Evolutionary conservation across 2,888 invertebrate genomes (phyloP), one percentile per base, ranked within the genome.

Genomic region (Cheilosia urbana): DNA sequence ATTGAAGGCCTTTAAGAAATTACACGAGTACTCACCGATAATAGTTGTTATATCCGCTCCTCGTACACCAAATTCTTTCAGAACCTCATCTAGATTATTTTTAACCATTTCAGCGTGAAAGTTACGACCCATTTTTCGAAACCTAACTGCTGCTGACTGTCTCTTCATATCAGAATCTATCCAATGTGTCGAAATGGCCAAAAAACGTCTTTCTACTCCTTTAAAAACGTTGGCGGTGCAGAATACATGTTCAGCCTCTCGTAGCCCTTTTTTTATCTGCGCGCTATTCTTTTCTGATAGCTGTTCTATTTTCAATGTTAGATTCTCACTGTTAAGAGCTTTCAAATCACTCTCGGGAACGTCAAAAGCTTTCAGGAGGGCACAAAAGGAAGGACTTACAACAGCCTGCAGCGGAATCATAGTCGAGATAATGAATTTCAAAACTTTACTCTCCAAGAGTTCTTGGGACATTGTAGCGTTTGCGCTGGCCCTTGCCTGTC

Each of bases 391-490:
- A 2, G 72, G 42, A 53, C 51, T 53, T 45, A 40, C 42, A 42
- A 72, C 45, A 19, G 72, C 49, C 45, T 45, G 58, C 27, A 73
- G 19, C 4, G 79, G 66, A 5, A 79, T 4, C 51, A 73, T 45
- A 17, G 79, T 58, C 49, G 66, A 13, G 2, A 79, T 17, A 51
- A 79, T 9, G 21, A 66, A 79, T 58, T 60, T 79, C 1, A 72
- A 24, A n/a, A 79, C 30, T 15, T 57, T 47, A 21, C 2, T 24
- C 13, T 72, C 60, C 2, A 79, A 58, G 7, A 30, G n/a, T 17
- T 71, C 58, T n/a, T 62, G 58, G n/a, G 17, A 2, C 2, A 37
- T 13, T 5, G 15, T n/a, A 34, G 30, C 19, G 19, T 47, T 62
- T 0, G 47, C 30, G 40, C 4, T 13, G 13, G 13, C 5, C 1